Percentiles rank a stretch among this genome's conserved stretches.
Evolutionary conservation across 2,113 vertebrate species (phyloP).

Genomic region (Carassius gibelio): DNA sequence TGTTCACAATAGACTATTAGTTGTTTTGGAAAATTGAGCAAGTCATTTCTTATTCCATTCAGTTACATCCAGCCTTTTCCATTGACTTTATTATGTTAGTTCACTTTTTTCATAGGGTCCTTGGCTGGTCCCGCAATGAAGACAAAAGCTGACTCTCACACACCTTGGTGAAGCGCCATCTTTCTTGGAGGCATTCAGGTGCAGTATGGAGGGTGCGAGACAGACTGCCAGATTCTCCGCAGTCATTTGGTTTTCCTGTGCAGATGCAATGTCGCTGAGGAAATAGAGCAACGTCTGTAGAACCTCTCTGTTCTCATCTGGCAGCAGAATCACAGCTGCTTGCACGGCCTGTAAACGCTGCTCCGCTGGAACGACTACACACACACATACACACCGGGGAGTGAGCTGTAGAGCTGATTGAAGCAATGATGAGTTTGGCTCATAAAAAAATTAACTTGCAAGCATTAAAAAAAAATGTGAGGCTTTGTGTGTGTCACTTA

Average conservation of each 20-base stretch:
- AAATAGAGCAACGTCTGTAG: constrained; percentile 88
- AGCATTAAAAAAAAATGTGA: background rate
- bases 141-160: background rate
- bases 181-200: constrained; percentile 85
- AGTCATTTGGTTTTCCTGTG: constrained; percentile 86
- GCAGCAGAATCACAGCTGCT: constrained; percentile 80
- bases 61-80: too few relatives aligned
- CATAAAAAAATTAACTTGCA: background rate
- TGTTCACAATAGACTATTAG: background rate
- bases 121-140: background rate
- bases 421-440: background rate
- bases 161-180: constrained; percentile 81
- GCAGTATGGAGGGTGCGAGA: constrained; percentile 86
- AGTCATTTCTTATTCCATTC: background rate
- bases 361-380: constrained; percentile 81
- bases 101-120: background rate
- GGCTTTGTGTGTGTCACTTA: constrained; percentile 64
- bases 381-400: constrained; percentile 55
- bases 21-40: background rate
- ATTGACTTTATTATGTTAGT: too few relatives aligned
- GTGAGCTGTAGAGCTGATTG: background rate
- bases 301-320: constrained; percentile 86
- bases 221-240: constrained; percentile 85
- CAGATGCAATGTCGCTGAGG: constrained; percentile 84
- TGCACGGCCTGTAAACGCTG: constrained; percentile 81